phyloP scores from a whole-genome alignment of 2,797 vertebrate genomes.

The Podarcis siculus region DNA sequence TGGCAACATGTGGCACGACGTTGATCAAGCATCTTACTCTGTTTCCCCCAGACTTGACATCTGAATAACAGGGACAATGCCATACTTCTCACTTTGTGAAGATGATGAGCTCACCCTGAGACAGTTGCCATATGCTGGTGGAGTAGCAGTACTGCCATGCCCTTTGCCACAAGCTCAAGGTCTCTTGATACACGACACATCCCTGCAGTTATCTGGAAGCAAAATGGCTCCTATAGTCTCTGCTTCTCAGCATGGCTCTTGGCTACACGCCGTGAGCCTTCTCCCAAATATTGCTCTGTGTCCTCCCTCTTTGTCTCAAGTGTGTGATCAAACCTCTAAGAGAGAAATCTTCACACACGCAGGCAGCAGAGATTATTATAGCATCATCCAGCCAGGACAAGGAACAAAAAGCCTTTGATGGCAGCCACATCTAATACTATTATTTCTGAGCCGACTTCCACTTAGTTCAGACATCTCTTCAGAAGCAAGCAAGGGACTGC shows the following conservation, averaged over 20 bases:
- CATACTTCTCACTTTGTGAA: neutral
- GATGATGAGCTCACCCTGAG: neutral
- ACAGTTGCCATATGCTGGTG: neutral
- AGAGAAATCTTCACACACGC: slow-evolving; percentile 2
- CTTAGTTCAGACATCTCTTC: neutral
- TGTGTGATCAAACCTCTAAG: slow-evolving; percentile 4
- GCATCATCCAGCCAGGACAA: neutral
- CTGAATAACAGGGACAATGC: neutral
- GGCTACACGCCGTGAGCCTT: neutral
- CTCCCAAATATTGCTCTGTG: neutral
- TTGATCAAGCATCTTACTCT: neutral
- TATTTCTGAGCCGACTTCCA: slow-evolving; percentile 4
- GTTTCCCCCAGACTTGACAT: neutral
- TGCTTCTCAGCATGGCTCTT: slow-evolving; percentile 1
- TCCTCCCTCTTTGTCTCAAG: neutral
- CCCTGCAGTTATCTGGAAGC: neutral
- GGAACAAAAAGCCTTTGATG: slow-evolving; percentile 16
- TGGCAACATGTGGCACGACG: neutral
- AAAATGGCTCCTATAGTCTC: neutral
- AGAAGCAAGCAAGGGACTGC: neutral
- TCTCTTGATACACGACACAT: neutral
- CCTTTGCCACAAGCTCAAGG: neutral
- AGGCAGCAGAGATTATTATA: slow-evolving; percentile 2
- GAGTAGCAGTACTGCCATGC: neutral
- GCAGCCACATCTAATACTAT: slow-evolving; percentile 13